A percentile compares a stretch with the other conserved stretches of the same genome.
Conservation (phyloP, 2,113 vertebrate genomes). For the Oriolus oriolus region DNA sequence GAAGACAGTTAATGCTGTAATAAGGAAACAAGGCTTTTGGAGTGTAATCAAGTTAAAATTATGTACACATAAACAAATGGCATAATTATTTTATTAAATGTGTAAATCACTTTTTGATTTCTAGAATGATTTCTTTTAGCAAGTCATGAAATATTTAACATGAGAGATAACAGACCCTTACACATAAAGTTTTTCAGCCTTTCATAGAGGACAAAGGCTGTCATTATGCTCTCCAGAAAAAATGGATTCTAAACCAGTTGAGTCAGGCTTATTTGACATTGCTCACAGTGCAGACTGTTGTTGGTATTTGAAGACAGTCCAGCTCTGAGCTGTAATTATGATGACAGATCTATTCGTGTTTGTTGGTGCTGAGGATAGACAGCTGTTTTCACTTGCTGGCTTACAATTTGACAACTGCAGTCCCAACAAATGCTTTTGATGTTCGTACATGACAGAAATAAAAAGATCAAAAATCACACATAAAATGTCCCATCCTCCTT, state of each 20-base stretch:
- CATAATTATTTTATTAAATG: constrained; percentile 39
- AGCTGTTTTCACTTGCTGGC: constrained; percentile 58
- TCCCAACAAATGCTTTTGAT: constrained; percentile 44
- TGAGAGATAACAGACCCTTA: background rate
- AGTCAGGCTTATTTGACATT: constrained; percentile 43
- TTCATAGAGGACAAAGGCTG: background rate
- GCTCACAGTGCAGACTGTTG: constrained; percentile 38
- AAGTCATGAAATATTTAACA: background rate
- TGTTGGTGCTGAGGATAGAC: constrained; percentile 56
- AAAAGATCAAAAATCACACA: background rate
- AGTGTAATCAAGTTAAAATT: constrained; percentile 24
- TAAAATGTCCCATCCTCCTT: background rate
- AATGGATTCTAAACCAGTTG: constrained; percentile 15
- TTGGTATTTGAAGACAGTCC: constrained; percentile 49
- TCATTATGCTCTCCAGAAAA: background rate
- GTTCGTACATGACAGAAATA: constrained; percentile 6
- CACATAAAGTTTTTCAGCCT: background rate
- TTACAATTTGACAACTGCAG: constrained; percentile 44
- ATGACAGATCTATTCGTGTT: constrained; percentile 50
- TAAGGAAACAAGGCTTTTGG: background rate
- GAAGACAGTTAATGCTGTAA: background rate
- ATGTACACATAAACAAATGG: background rate
- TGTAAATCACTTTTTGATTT: constrained; percentile 16
- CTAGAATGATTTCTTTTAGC: background rate
- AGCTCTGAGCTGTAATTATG: constrained; percentile 55